Evolutionary conservation across 2,113 vertebrate species (phyloP), one percentile per base, ranked within the genome.

Genomic region (Nannospalax galili): DNA sequence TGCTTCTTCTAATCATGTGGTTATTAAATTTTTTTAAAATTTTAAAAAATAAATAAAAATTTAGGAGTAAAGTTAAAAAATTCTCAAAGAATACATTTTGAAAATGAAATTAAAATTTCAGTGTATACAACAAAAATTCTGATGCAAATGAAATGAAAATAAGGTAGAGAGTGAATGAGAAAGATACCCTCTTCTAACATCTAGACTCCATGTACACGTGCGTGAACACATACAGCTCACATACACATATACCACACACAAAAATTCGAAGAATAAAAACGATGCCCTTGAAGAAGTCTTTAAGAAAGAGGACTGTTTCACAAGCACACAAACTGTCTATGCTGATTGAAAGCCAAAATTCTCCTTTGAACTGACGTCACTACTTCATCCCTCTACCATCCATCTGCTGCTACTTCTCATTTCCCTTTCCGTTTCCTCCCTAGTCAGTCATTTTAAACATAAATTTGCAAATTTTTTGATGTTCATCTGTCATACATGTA

Each of bases 331-430:
- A 90, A 65, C 28, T 77, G 88, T 65, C 89, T 95, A 87, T 91
- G 79, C 92, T 94, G 97, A 96, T 82, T 96, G 88, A 52, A 96
- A 97, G 95, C 0, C 3, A 73, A 91, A 5, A 58, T 3, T 96
- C 97, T 70, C 56, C 82, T 97, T 45, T 91, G 67, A 97, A 91
- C 12, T 86, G 30, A 69, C 94, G 82, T 60, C 92, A 77, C 70
- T 91, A 5, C 73, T 96, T 69, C 75, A 28, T 48, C 72, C 69
- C 28, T 75, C 84, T 15, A 70, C 3, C 74, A n/a, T 62, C 37
- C 37, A 70, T 24, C 79, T 80, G 32, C 79, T 80, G 32, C 2
- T 52, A 22, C 11, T 20, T 67, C 42, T 85, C 45, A 42, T 88
- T 17, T 42, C 45, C 58, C 74, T 58, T 58, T 80, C n/a, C 62